Percentiles rank a stretch among this genome's conserved stretches.
Evolutionary conservation across 2,797 vertebrate species (phyloP).

Genomic region (Etheostoma perlongum): DNA sequence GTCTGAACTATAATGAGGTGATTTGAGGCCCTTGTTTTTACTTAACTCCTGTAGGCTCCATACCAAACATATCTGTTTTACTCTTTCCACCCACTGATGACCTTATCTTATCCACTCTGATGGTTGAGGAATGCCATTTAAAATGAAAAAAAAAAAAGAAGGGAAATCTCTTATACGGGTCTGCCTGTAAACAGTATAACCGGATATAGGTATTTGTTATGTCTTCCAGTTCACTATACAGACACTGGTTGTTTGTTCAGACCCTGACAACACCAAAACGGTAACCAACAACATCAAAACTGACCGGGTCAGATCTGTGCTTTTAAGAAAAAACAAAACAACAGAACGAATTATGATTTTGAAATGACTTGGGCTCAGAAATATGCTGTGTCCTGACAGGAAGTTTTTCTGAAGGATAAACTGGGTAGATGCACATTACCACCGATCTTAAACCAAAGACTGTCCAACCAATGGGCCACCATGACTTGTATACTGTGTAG

Average conservation of each 20-base stretch:
- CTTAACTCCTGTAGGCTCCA: conserved; percentile 34
- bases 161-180: conserved; percentile 8
- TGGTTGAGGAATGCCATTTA: conserved; percentile 52
- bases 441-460: background rate
- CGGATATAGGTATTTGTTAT: conserved; percentile 18
- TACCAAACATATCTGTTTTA: conserved; percentile 53
- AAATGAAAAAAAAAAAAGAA: background rate
- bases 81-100: conserved; percentile 41
- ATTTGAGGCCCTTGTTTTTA: conserved; percentile 6
- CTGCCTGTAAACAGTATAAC: conserved; percentile 22
- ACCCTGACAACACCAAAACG: background rate
- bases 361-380: background rate
- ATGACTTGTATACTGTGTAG: background rate
- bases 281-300: background rate
- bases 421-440: too few relatives aligned
- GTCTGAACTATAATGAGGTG: conserved; percentile 16
- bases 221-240: background rate
- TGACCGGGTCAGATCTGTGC: conserved; percentile 1
- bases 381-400: background rate
- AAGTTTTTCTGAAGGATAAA: background rate
- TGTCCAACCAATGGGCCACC: background rate
- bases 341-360: background rate
- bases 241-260: background rate
- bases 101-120: conserved; percentile 61
- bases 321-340: background rate